phyloP scores from a whole-genome alignment of 2,888 invertebrate species.

The Phymatocera aterrima region DNA sequence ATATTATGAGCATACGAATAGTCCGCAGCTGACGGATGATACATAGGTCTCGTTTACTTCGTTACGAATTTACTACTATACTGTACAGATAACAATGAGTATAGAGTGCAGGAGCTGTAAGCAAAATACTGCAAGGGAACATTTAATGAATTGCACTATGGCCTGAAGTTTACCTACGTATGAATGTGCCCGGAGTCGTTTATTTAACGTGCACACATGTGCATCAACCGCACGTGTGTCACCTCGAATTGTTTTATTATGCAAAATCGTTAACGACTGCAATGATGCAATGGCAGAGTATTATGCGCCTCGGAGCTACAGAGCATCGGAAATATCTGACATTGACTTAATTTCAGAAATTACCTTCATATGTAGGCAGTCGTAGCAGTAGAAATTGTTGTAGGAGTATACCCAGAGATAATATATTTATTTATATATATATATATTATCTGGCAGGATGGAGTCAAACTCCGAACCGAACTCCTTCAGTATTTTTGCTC shows the following conservation, averaged over 20 bases:
- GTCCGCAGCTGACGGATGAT: too few species aligned
- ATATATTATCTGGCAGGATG: too few species aligned
- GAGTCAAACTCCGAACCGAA: too few species aligned
- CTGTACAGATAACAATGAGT: too few species aligned
- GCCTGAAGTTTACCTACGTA: conserved; percentile 1
- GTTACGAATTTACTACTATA: conserved; percentile 20
- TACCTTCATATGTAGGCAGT: conserved; percentile 8
- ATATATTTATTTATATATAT: too few species aligned
- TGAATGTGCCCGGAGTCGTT: conserved; percentile 10
- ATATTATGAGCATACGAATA: too few species aligned
- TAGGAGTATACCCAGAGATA: too few species aligned
- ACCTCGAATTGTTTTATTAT: conserved; percentile 27
- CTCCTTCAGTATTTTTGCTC: too few species aligned
- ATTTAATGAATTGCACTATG: too few species aligned
- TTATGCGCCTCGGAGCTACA: background rate
- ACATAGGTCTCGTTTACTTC: conserved; percentile 5
- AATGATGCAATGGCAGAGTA: conserved; percentile 23
- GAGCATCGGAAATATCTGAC: background rate
- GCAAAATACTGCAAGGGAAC: too few species aligned
- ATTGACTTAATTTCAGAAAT: conserved; percentile 26
- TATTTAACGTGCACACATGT: background rate
- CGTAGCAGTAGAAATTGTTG: too few species aligned
- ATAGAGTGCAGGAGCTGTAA: too few species aligned
- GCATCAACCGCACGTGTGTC: conserved; percentile 8
- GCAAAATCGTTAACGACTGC: conserved; percentile 2